Base-by-base conservation (phyloP, 2,888 invertebrate species). In the Autographa pulchrina region DNA sequence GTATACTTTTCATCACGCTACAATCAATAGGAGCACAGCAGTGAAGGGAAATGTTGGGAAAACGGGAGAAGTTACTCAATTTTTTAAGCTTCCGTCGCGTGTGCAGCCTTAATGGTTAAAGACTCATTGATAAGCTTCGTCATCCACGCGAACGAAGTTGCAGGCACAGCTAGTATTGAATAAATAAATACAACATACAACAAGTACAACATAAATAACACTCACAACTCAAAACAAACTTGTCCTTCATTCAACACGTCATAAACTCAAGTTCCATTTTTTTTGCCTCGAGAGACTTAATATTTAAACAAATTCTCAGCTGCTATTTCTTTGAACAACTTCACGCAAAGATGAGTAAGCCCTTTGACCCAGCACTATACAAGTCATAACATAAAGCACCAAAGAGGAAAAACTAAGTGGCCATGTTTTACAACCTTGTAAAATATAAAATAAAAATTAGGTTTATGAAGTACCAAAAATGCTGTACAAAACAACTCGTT, bases 141-240 rank as follows among this genome's bases (percentile, higher is more conserved):
- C n/a, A n/a, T n/a, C n/a, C n/a, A n/a, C n/a, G n/a, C n/a, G n/a
- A n/a, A n/a, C n/a, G n/a, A n/a, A n/a, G n/a, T n/a, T n/a, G n/a
- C n/a, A n/a, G n/a, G n/a, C n/a, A n/a, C n/a, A n/a, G n/a, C n/a
- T n/a, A n/a, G n/a, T n/a, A n/a, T 25, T 1, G 3, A 25, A 25
- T 25, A 25, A 25, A 25, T 3, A 3, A 25, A 25, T 25, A 3
- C 25, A 25, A 3, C 25, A 25, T 25, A 25, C 25, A 25, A 25
- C 25, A 25, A 25, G 25, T 25, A 25, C 25, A 25, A 25, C 25
- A 25, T 25, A 3, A 74, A 68, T 75, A 81, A 61, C 41, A 61
- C 48, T 54, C 70, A 67, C 73, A 71, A 56, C 16, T 59, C 31
- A 43, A 18, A 20, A 62, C 59, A 58, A 43, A 65, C 65, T 73